Conservation (phyloP, 2,797 vertebrate genomes). For the Kryptolebias ocellatus region DNA sequence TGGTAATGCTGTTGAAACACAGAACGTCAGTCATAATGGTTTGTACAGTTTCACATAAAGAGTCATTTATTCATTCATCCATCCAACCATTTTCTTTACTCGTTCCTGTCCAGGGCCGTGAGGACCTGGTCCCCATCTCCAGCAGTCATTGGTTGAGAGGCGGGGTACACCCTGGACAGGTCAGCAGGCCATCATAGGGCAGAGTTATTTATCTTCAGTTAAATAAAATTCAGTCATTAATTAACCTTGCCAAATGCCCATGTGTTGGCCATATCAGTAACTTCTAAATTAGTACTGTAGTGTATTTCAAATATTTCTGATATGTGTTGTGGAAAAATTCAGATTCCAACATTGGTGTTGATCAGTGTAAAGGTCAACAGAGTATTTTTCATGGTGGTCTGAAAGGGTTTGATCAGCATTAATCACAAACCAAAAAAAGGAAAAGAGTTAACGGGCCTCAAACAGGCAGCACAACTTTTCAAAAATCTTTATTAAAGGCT, state of each 20-base stretch:
- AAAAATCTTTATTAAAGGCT: slow-evolving; percentile 70
- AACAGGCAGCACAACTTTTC: slow-evolving; percentile 58
- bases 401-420: slow-evolving; percentile 50
- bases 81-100: too few species aligned
- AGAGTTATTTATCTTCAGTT: not conserved
- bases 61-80: too few species aligned
- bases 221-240: not conserved
- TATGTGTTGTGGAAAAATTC: slow-evolving; percentile 50
- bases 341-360: slow-evolving; percentile 51
- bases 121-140: too few species aligned
- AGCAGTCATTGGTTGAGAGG: too few species aligned
- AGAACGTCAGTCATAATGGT: too few species aligned
- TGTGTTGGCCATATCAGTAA: slow-evolving; percentile 32
- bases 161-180: too few species aligned
- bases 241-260: slow-evolving; percentile 9
- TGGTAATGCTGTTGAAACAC: too few species aligned
- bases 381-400: slow-evolving; percentile 34
- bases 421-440: slow-evolving; percentile 41
- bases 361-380: slow-evolving; percentile 60
- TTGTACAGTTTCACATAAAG: too few species aligned
- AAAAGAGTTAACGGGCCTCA: slow-evolving; percentile 50
- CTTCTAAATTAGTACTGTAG: slow-evolving; percentile 34
- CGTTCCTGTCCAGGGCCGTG: too few species aligned
- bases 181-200: too few species aligned
- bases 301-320: slow-evolving; percentile 58